A percentile compares a stretch with the other conserved stretches of the same genome.
Conservation (phyloP, 2,888 invertebrate genomes). For the Antitype chi region DNA sequence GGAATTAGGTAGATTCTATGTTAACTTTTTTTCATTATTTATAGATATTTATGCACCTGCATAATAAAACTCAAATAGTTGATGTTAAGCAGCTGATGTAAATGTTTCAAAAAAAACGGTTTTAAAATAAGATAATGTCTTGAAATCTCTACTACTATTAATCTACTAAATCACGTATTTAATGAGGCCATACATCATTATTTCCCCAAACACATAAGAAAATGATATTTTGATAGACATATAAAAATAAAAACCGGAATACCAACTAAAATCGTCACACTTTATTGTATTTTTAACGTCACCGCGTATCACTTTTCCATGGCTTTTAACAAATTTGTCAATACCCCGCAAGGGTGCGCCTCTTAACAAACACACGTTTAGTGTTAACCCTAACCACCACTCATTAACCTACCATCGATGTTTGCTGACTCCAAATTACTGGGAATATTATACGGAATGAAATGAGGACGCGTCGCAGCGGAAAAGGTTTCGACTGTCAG, state of each 20-base stretch:
- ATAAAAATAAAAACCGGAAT: background rate
- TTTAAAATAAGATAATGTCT: too few relatives aligned
- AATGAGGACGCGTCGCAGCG: conserved; percentile 10
- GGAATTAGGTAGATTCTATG: too few relatives aligned
- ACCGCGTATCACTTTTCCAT: conserved; percentile 51
- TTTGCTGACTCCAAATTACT: conserved; percentile 57
- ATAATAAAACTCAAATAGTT: too few relatives aligned
- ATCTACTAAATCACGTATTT: background rate
- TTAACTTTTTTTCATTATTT: too few relatives aligned
- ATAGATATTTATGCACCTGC: too few relatives aligned
- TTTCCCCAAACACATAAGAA: background rate
- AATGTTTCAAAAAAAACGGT: too few relatives aligned
- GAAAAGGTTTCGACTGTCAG: background rate
- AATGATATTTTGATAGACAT: conserved; percentile 21
- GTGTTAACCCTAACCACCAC: conserved; percentile 46
- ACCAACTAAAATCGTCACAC: conserved; percentile 18
- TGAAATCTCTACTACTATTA: too few relatives aligned
- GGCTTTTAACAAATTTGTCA: conserved; percentile 67
- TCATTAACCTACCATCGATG: conserved; percentile 60
- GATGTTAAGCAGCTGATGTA: too few relatives aligned
- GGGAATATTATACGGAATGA: conserved; percentile 37
- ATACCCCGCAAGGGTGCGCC: conserved; percentile 49
- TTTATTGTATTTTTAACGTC: conserved; percentile 40
- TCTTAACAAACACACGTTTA: conserved; percentile 54
- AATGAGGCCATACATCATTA: too few relatives aligned